Percentiles rank a stretch among this genome's conserved stretches.
Evolutionary conservation across 30 jellyfish, hydroid and myxozoan species (phyloP).

Genomic region (Hydractinia symbiolongicarpus): DNA sequence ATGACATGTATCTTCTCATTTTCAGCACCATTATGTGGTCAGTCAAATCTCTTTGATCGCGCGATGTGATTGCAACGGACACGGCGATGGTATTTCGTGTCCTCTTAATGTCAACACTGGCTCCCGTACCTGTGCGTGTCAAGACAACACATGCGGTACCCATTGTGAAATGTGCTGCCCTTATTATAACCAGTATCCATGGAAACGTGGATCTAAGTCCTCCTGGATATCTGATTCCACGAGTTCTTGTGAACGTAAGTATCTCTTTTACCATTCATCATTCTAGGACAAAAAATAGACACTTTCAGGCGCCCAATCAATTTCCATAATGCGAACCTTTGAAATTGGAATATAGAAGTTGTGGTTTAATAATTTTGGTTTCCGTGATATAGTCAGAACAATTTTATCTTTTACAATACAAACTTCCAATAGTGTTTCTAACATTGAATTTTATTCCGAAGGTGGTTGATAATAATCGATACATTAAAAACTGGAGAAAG

Average conservation of each 20-base stretch:
- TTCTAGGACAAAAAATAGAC: no score
- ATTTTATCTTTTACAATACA: no score
- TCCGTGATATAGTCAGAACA: not conserved
- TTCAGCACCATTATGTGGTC: slow-evolving; percentile 90
- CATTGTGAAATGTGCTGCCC: slow-evolving; percentile 91
- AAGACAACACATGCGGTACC: slow-evolving; percentile 84
- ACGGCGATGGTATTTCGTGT: slow-evolving; percentile 79
- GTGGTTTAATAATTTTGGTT: not conserved
- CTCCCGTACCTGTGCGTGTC: slow-evolving; percentile 65
- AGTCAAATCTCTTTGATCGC: slow-evolving; percentile 57
- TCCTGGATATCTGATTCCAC: slow-evolving; percentile 76
- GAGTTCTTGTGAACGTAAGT: slow-evolving; percentile 86
- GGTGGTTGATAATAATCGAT: no score
- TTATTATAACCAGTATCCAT: slow-evolving; percentile 75
- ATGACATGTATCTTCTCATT: not conserved
- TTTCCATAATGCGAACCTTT: no score
- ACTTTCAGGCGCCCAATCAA: no score
- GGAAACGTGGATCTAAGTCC: slow-evolving; percentile 71
- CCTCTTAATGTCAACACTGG: slow-evolving; percentile 69
- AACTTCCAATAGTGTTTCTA: no score
- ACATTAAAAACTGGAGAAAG: no score
- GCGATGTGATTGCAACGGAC: slow-evolving; percentile 91
- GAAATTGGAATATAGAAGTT: not conserved
- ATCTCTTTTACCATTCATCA: no score
- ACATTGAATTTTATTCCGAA: no score